These are phyloP conservation scores for Caracal caracal DNA, from an alignment of 2,113 vertebrate genomes.

Conservation along the genomic window DNA sequence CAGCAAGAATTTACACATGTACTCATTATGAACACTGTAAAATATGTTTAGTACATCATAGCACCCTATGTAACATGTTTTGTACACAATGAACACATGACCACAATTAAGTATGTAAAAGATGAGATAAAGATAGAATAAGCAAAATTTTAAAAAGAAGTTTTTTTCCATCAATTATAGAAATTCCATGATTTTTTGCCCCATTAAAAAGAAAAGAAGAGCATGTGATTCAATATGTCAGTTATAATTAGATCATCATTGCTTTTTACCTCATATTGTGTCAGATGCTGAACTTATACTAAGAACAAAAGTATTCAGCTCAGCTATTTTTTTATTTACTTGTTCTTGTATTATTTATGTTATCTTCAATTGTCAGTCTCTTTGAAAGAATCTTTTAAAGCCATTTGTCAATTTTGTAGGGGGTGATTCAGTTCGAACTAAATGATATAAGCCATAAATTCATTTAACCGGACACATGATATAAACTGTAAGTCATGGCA, in stretches of 20 bases:
- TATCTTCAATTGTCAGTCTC: slow-evolving; percentile 29
- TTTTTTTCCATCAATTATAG: not conserved
- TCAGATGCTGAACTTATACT: not conserved
- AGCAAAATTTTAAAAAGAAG: not conserved
- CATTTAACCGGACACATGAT: slow-evolving; percentile 26
- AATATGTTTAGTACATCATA: not conserved
- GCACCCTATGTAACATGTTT: not conserved
- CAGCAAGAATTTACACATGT: not conserved
- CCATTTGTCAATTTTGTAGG: slow-evolving; percentile 48
- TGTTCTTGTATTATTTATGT: slow-evolving; percentile 67
- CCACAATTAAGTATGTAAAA: not conserved
- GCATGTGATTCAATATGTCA: not conserved
- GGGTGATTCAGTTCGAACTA: slow-evolving; percentile 34
- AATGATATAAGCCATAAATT: slow-evolving; percentile 59
- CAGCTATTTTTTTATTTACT: slow-evolving; percentile 54
- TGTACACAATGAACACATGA: not conserved
- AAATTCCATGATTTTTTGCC: not conserved
- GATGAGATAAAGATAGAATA: slow-evolving; percentile 7
- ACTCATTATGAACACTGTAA: not conserved
- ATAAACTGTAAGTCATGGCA: not conserved
- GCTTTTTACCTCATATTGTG: not conserved
- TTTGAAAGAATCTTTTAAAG: slow-evolving; percentile 54
- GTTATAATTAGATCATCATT: slow-evolving; percentile 1
- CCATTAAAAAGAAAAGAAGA: not conserved
- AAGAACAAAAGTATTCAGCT: slow-evolving; percentile 27